A percentile compares a stretch with the other conserved stretches of the same genome.
These are phyloP conservation scores for Ornithoptera priamus DNA, from an alignment of 2,888 invertebrate genomes.

Conservation along the genomic window DNA sequence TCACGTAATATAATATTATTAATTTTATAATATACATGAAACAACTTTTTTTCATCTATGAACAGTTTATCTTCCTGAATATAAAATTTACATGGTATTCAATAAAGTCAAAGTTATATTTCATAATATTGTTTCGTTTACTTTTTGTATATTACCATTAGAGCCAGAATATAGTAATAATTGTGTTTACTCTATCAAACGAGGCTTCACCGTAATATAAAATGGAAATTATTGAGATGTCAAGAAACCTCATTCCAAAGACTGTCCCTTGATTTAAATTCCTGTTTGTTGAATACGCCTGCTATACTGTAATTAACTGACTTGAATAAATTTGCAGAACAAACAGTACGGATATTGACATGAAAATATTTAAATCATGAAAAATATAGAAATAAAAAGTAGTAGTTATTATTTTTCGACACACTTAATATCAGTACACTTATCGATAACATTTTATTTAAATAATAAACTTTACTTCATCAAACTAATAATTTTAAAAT, in stretches of 20 bases:
- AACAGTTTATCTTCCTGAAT: too few species aligned
- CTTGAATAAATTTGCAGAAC: constrained; percentile 15
- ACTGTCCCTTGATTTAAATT: constrained; percentile 22
- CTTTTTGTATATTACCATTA: neutral
- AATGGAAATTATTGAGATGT: constrained; percentile 20
- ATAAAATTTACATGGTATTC: too few species aligned
- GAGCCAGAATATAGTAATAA: neutral
- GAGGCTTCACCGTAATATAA: constrained; percentile 16
- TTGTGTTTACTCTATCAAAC: neutral
- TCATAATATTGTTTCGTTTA: neutral
- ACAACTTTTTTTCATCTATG: too few species aligned
- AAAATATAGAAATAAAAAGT: neutral
- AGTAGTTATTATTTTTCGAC: neutral
- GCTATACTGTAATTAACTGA: constrained; percentile 13
- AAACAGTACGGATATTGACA: neutral
- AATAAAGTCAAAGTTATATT: too few species aligned
- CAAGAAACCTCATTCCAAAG: constrained; percentile 16
- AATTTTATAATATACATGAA: too few species aligned
- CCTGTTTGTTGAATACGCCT: constrained; percentile 16
- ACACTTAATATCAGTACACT: neutral
- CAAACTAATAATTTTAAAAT: too few species aligned
- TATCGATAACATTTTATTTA: too few species aligned
- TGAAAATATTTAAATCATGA: neutral
- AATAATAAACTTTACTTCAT: too few species aligned
- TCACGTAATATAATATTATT: too few species aligned